These are phyloP conservation scores for Agrotis ipsilon DNA, from an alignment of 2,888 invertebrate genomes.

Conservation along the genomic window DNA sequence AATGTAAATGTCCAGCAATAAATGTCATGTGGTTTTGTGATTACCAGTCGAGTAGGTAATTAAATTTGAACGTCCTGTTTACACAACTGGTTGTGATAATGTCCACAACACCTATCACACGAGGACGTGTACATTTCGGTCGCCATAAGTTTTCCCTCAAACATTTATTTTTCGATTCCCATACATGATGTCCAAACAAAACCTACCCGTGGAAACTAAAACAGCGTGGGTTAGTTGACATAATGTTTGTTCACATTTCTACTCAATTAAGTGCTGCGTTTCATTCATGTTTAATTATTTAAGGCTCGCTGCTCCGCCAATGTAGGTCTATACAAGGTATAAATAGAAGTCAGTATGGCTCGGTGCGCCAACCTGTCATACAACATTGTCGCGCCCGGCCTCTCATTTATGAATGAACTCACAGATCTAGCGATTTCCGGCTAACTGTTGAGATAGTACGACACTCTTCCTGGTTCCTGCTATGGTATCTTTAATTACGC, in stretches of 20 bases:
- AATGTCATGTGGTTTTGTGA: constrained; percentile 49
- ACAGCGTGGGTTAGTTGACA: constrained; percentile 76
- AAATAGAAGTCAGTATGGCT: constrained; percentile 80
- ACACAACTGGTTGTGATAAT: constrained; percentile 43
- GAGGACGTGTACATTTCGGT: constrained; percentile 38
- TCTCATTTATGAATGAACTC: constrained; percentile 91
- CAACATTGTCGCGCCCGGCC: constrained; percentile 85
- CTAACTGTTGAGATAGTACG: constrained; percentile 91
- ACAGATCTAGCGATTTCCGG: constrained; percentile 91
- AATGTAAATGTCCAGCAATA: constrained; percentile 26
- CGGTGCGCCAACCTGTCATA: constrained; percentile 81
- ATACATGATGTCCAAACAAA: constrained; percentile 68
- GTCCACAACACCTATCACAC: constrained; percentile 44
- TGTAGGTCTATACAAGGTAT: constrained; percentile 72
- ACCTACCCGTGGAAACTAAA: constrained; percentile 70
- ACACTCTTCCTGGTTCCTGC: constrained; percentile 91
- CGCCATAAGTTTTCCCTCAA: constrained; percentile 58
- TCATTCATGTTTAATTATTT: constrained; percentile 89
- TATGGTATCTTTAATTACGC: constrained; percentile 90
- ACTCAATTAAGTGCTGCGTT: constrained; percentile 88
- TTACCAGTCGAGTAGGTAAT: constrained; percentile 34
- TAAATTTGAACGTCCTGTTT: constrained; percentile 51
- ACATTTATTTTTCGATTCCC: constrained; percentile 64
- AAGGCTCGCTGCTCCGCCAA: constrained; percentile 71
- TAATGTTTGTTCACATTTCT: constrained; percentile 87